Evolutionary conservation across 2,888 invertebrate genomes (phyloP).

Genomic region (Aspidiotus destructor): DNA sequence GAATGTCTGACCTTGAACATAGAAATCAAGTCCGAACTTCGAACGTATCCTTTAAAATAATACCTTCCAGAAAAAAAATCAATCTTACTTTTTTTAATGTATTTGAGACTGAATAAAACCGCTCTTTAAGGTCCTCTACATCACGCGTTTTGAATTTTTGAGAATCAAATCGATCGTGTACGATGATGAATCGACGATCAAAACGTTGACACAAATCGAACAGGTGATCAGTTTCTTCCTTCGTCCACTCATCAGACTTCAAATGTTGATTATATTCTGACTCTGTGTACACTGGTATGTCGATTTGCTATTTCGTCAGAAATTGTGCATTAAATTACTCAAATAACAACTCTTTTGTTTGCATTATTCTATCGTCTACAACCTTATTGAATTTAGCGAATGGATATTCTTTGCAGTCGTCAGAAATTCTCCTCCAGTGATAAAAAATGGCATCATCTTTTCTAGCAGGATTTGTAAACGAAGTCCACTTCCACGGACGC

Average conservation of each 20-base stretch:
- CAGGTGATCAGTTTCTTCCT: conserved; percentile 89
- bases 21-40: conserved; percentile 27
- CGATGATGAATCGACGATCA: conserved; percentile 84
- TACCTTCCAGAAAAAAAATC: too few relatives aligned
- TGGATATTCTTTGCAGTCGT: conserved; percentile 89
- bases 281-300: conserved; percentile 79
- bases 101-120: conserved; percentile 82
- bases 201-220: conserved; percentile 84
- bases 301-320: conserved; percentile 56
- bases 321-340: too few relatives aligned
- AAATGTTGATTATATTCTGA: conserved; percentile 85
- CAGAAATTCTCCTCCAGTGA: conserved; percentile 87
- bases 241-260: conserved; percentile 72
- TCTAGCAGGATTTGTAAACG: conserved; percentile 91
- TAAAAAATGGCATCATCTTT: conserved; percentile 82
- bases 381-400: conserved; percentile 96
- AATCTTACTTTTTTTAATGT: conserved; percentile 61
- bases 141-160: conserved; percentile 65
- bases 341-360: too few relatives aligned
- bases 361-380: too few relatives aligned
- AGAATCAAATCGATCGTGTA: conserved; percentile 88
- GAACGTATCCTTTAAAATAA: too few relatives aligned
- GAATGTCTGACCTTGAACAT: conserved; percentile 19
- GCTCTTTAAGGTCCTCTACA: conserved; percentile 92
- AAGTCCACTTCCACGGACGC: conserved; percentile 93